Evolutionary conservation across 2,888 invertebrate genomes (phyloP).

Genomic region (Dusona sp.): DNA sequence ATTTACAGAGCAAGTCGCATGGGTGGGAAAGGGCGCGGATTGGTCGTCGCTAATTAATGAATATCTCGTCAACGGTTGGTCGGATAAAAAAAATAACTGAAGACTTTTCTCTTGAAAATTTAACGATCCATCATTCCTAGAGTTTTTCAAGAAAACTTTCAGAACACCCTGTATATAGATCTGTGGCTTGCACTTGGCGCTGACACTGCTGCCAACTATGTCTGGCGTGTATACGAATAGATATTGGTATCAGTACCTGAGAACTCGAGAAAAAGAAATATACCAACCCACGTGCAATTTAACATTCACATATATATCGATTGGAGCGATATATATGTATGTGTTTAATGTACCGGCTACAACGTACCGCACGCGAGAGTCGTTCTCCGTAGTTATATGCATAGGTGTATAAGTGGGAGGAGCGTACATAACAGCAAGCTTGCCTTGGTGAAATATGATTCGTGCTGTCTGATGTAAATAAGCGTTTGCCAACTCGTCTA

Average conservation of each 20-base stretch:
- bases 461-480: slow-evolving; percentile 39
- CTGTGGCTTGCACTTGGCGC: neutral
- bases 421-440: neutral
- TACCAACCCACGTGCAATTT: slow-evolving; percentile 4
- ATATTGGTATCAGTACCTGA: neutral
- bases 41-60: no score
- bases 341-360: neutral
- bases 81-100: neutral
- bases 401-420: slow-evolving; percentile 7
- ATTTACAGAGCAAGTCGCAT: neutral
- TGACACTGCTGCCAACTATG: neutral
- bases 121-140: neutral
- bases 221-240: neutral
- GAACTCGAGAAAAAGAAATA: slow-evolving; percentile 13
- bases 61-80: no score
- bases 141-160: neutral
- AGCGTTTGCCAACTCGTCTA: slow-evolving; percentile 18
- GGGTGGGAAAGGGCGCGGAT: no score
- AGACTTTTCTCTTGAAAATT: neutral
- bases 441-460: slow-evolving; percentile 36
- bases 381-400: neutral
- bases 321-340: neutral
- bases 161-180: neutral
- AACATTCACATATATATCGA: neutral
- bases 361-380: neutral